These are phyloP conservation scores for Mormyrops attenuatus DNA, from an alignment of 2,797 vertebrate species.

Conservation along the genomic window DNA sequence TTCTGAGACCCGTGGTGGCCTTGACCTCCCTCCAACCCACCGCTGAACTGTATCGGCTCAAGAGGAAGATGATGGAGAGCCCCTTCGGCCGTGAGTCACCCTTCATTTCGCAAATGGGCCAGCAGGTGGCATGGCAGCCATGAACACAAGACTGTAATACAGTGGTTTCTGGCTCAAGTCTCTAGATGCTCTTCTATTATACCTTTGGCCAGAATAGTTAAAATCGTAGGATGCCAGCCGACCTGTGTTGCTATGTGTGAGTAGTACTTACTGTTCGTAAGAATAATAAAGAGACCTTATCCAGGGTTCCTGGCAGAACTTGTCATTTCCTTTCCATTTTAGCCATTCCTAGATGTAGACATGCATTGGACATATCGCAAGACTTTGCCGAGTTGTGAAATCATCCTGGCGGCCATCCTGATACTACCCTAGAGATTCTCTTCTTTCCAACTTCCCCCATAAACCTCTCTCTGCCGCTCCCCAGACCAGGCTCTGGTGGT, in stretches of 20 bases:
- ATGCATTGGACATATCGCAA: background rate
- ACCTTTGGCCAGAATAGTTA: background rate
- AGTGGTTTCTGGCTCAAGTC: background rate
- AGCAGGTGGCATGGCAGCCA: background rate
- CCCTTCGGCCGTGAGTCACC: constrained; percentile 65
- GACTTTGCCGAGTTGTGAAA: background rate
- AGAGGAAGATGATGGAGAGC: constrained; percentile 68
- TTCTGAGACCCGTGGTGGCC: constrained; percentile 60
- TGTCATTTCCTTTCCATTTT: background rate
- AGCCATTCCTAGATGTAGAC: background rate
- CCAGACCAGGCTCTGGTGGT: constrained; percentile 74
- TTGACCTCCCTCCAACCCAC: constrained; percentile 53
- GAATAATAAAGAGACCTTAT: background rate
- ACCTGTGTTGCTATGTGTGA: background rate
- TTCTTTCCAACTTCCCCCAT: background rate
- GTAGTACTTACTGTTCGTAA: background rate
- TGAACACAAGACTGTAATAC: background rate
- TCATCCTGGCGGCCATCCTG: background rate
- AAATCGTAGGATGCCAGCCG: background rate
- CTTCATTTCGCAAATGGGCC: background rate
- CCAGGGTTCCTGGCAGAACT: background rate
- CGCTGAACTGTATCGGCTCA: constrained; percentile 67
- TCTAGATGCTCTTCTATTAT: background rate
- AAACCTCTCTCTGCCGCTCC: background rate
- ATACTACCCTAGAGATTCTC: background rate